Percentiles rank a stretch among this genome's conserved stretches.
phyloP scores from a whole-genome alignment of 1,140 invertebrate species.

The Heliconius congener region DNA sequence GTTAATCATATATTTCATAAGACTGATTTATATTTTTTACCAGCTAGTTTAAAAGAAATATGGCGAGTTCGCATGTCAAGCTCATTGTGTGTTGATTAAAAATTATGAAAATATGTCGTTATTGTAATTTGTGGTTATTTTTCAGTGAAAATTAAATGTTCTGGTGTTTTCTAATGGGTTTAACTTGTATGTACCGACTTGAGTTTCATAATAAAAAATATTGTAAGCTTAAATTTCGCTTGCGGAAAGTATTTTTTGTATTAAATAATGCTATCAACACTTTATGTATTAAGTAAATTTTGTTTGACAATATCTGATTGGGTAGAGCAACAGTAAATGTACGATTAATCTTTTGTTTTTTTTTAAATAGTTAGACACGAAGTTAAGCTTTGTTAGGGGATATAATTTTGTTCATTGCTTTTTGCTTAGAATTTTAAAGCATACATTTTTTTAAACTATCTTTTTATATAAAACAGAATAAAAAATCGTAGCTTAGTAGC shows the following conservation, averaged over 20 bases:
- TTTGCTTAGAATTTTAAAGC: not conserved
- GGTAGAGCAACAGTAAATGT: not conserved
- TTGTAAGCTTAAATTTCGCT: not conserved
- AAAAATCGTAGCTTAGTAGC: too few species aligned
- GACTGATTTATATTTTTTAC: conserved; percentile 51
- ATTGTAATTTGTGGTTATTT: conserved; percentile 11
- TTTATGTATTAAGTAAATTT: conserved; percentile 5
- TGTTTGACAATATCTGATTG: conserved; percentile 14
- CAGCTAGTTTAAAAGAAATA: conserved; percentile 39
- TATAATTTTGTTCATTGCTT: not conserved
- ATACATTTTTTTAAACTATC: not conserved
- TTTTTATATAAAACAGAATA: too few species aligned
- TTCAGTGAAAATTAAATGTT: not conserved
- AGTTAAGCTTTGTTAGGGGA: not conserved
- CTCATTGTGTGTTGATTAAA: conserved; percentile 28
- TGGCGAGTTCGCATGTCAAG: conserved; percentile 42
- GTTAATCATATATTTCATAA: conserved; percentile 53
- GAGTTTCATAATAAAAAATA: not conserved
- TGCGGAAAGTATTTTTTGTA: not conserved
- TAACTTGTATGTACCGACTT: not conserved
- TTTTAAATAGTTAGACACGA: not conserved
- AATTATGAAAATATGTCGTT: conserved; percentile 24
- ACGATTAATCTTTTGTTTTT: not conserved
- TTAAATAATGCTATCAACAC: not conserved
- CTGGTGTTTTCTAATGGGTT: conserved; percentile 2